Base-by-base conservation (phyloP, 2,888 invertebrate species). In the Phortica magna region DNA sequence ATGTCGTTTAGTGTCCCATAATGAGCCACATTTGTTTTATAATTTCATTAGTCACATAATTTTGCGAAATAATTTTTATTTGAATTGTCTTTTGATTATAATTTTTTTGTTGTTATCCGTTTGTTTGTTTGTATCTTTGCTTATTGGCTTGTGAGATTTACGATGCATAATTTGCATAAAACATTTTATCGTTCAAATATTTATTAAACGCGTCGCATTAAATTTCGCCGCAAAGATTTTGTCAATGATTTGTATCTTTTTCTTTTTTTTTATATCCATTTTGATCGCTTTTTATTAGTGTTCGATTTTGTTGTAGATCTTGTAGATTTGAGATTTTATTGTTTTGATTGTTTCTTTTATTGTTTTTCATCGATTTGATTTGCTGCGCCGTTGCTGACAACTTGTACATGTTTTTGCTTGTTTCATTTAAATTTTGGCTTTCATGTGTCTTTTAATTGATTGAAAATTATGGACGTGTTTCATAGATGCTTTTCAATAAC, bases 21-120 rank as follows among this genome's bases (percentile, higher is more conserved):
- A 86, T 86, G 89, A 86, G 84, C 83, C 78, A 89, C 85, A 89
- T 86, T 86, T 86, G 83, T 86, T 86, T 86, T 88, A 86, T 86
- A 89, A 86, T 86, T 86, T 86, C 85, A 86, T 86, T 86, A 86
- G 89, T 75, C 78, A 79, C 81, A 79, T 82, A 84, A 41, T 65
- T 65, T 65, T 65, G 9, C n/a, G 41, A 19, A 39, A 41, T 65
- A 65, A 65, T 65, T 65, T 65, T 67, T 10, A 43, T 14, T n/a
- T n/a, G 17, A 67, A 42, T 42, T 42, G 42, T 7, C 7, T 42
- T 17, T 67, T 42, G 42, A 42, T 67, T 67, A 17, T 67, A 17
- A 17, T 67, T 41, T 41, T 42, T 67, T 64, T 64, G 9, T 39
- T 31, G 19, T 31, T 64, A 19, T 48, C 17, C n/a, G 9, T 42